Evolutionary conservation across 1,140 invertebrate species (phyloP).

Genomic region (Lepidostoma basale): DNA sequence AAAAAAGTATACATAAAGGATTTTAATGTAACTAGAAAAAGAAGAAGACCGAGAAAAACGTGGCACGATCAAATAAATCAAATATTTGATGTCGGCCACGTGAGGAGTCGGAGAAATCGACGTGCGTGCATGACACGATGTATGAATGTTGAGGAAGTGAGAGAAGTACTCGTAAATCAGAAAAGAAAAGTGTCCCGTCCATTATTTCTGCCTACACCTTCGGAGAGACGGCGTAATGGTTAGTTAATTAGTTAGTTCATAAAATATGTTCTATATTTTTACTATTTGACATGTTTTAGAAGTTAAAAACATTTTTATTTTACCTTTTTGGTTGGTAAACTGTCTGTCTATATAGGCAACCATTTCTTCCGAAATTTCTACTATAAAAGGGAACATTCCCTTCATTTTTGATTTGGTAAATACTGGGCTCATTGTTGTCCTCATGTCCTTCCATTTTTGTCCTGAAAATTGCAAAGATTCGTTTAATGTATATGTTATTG

Average conservation of each 20-base stretch:
- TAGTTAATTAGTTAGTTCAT: too few species aligned
- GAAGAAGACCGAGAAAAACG: too few species aligned
- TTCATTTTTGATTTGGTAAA: slow-evolving; percentile 62
- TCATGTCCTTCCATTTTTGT: slow-evolving; percentile 59
- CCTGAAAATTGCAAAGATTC: too few species aligned
- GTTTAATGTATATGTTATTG: too few species aligned
- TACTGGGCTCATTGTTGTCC: slow-evolving; percentile 57
- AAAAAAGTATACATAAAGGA: too few species aligned
- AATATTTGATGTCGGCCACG: too few species aligned
- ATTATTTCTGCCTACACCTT: too few species aligned
- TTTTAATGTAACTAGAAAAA: too few species aligned
- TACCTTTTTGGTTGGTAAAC: neutral
- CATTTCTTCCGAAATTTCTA: slow-evolving; percentile 48
- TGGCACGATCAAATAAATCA: too few species aligned
- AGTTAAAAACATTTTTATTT: neutral
- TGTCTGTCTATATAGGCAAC: neutral
- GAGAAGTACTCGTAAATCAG: too few species aligned
- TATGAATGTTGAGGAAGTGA: neutral
- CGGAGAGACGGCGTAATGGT: too few species aligned
- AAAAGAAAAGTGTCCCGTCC: neutral
- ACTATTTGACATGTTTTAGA: neutral
- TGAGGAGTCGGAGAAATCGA: too few species aligned
- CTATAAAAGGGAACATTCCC: slow-evolving; percentile 57
- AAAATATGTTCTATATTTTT: neutral
- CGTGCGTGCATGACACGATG: neutral